phyloP scores from a whole-genome alignment of 2,888 invertebrate species.

The Acanthosepion pharaonis region DNA sequence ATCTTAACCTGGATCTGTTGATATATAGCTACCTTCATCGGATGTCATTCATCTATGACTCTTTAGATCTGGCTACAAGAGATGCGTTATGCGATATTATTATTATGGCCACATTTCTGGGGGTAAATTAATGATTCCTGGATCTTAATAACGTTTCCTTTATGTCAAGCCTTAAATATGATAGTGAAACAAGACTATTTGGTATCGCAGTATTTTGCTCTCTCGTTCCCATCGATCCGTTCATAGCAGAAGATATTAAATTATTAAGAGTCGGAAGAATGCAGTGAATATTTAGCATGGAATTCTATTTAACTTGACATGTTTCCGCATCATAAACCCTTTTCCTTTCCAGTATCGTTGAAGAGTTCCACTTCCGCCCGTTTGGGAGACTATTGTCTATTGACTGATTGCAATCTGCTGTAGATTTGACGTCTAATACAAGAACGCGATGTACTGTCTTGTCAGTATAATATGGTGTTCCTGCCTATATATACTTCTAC shows the following conservation, averaged over 20 bases:
- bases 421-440: neutral
- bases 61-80: too few relatives aligned
- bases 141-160: neutral
- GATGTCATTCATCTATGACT: too few relatives aligned
- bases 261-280: neutral
- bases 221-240: neutral
- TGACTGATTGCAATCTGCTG: neutral
- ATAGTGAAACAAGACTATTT: neutral
- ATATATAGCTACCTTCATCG: too few relatives aligned
- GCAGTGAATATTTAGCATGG: neutral
- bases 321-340: slow-evolving; percentile 18
- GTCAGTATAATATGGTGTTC: too few relatives aligned
- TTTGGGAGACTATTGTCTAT: neutral
- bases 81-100: neutral
- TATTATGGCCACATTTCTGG: neutral
- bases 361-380: neutral
- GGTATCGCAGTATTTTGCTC: neutral
- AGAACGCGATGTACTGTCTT: neutral
- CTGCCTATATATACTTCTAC: too few relatives aligned
- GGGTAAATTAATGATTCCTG: neutral
- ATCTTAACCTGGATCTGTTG: neutral
- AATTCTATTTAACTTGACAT: neutral
- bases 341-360: neutral
- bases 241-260: neutral
- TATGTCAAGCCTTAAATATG: neutral